Conservation (phyloP, 2,797 vertebrate species). For the Malacoraja senta region DNA sequence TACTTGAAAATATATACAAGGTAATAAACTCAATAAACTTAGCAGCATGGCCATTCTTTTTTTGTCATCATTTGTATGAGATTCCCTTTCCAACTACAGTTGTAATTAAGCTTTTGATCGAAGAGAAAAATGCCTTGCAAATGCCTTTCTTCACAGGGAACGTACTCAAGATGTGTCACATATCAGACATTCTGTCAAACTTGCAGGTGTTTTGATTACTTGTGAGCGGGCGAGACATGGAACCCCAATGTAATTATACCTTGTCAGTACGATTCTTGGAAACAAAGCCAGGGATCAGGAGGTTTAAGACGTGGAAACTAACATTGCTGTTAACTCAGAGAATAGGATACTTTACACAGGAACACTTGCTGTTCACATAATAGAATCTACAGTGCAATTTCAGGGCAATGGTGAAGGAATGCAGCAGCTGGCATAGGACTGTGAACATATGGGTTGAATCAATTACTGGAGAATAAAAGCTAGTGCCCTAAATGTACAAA, state of each 20-base stretch:
- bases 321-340: background rate
- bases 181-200: background rate
- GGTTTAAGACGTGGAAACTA: background rate
- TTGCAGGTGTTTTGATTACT: background rate
- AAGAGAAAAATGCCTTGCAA: background rate
- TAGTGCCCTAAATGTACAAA: background rate
- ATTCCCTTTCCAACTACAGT: background rate
- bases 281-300: background rate
- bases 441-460: background rate
- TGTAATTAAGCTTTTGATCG: background rate
- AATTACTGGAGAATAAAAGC: background rate
- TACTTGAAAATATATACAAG: background rate
- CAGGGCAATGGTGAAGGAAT: background rate
- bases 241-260: background rate
- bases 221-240: background rate
- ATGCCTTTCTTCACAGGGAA: background rate
- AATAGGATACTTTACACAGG: background rate
- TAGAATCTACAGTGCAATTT: background rate
- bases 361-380: background rate
- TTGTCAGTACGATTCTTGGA: background rate
- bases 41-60: background rate
- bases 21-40: no score
- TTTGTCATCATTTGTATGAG: background rate
- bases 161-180: background rate
- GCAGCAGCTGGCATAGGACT: background rate